phyloP scores from a whole-genome alignment of 2,888 invertebrate species.

The Tipula helvola region DNA sequence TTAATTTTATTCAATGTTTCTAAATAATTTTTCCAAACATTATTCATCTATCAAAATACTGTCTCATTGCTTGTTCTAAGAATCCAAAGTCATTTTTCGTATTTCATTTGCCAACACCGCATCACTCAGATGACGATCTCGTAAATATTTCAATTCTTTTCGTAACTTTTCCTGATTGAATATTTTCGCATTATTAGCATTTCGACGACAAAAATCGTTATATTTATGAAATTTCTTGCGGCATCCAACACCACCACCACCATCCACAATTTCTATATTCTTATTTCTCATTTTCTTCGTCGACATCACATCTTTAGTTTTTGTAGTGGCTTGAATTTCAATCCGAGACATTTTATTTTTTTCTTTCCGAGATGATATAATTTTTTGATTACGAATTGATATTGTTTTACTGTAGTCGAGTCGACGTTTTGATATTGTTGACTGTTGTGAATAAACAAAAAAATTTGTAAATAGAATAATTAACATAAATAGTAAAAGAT shows the following conservation, averaged over 20 bases:
- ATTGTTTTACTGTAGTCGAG: not conserved
- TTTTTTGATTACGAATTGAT: not conserved
- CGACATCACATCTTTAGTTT: not conserved
- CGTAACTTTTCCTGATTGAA: not conserved
- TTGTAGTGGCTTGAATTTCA: not conserved
- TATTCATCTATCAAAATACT: not conserved
- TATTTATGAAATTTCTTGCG: not conserved
- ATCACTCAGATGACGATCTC: not conserved
- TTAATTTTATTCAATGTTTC: not conserved
- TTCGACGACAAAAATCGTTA: not conserved
- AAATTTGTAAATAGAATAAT: not conserved
- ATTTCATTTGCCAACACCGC: slow-evolving; percentile 5
- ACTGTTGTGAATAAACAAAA: not conserved
- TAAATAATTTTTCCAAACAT: not conserved
- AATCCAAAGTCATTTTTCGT: not conserved
- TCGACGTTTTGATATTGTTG: not conserved
- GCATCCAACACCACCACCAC: not conserved
- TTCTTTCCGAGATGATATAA: not conserved
- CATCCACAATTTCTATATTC: not conserved
- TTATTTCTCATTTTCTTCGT: not conserved
- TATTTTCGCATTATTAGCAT: not conserved
- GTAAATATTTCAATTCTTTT: not conserved
- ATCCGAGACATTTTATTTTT: not conserved
- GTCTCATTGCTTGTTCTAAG: not conserved
- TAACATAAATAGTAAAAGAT: not conserved